Base-by-base conservation (phyloP, 1,140 invertebrate genomes). In the Antheraea pernyi region DNA sequence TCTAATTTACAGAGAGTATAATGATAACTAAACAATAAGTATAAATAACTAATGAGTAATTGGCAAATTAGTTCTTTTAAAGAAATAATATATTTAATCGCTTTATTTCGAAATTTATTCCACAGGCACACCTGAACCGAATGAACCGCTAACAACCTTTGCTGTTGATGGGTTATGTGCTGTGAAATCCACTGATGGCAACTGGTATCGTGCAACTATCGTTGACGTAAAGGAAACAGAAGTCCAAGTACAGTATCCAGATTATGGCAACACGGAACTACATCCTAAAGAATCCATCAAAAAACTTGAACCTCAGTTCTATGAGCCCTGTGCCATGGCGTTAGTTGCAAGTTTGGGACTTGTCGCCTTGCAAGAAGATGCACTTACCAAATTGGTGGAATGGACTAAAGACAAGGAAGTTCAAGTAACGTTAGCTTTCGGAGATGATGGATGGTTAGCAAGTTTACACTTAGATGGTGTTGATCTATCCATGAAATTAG, bases 201-300 rank as follows among this genome's bases (percentile, higher is more conserved):
- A 95, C 77, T 97, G 94, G 95, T 97, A 95, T 78, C 92, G 95
- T 66, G 95, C 94, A 16, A 93, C 94, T 72, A 93, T 96, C 16
- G 42, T 92, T 7, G 85, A 83, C 22, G 77, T 93, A 5, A 82
- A 90, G 59, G 88, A 89, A 16, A 85, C 88, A n/a, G 81, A 91
- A 16, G 83, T 94, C 3, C 93, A 91, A 69, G 95, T 97, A 0
- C 89, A 94, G 10, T 97, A 95, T 84, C 86, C 97, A 6, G 97
- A 97, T 84, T 97, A 96, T 86, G 97, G 96, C 10, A 97, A 97
- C 84, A 93, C 93, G 36, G 96, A 97, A 85, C 89, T 82, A 30
- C 84, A 96, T 0, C 59, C 89, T 1, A 84, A 90, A 19, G 82
- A 85, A 0, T 80, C 86, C 10, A 73, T 96, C 0, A 93, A 94